A percentile compares a stretch with the other conserved stretches of the same genome.
phyloP scores from a whole-genome alignment of 2,888 invertebrate species.

The Tachystola acroxantha region DNA sequence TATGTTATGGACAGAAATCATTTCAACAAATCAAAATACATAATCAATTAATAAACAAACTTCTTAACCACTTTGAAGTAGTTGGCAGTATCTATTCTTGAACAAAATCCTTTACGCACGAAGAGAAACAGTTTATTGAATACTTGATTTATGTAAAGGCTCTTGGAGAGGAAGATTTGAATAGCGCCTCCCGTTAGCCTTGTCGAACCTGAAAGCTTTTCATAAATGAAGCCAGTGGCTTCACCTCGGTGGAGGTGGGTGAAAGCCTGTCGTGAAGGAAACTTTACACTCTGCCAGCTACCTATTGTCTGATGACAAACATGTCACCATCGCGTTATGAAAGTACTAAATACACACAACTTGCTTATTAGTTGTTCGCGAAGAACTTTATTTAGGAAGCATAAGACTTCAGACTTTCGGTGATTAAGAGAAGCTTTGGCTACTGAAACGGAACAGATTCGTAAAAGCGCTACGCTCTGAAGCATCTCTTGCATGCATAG shows the following conservation, averaged over 20 bases:
- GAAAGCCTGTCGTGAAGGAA: slow-evolving; percentile 50
- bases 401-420: too few relatives aligned
- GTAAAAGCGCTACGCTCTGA: too few relatives aligned
- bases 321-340: slow-evolving; percentile 5
- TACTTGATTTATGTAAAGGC: slow-evolving; percentile 62
- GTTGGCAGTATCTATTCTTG: too few relatives aligned
- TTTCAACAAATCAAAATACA: too few relatives aligned
- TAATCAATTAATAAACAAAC: too few relatives aligned
- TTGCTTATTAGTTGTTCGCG: not conserved
- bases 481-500: too few relatives aligned
- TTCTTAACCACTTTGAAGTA: too few relatives aligned
- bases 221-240: slow-evolving; percentile 51
- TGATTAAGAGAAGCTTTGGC: too few relatives aligned
- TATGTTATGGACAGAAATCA: too few relatives aligned
- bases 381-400: not conserved
- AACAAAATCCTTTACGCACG: slow-evolving; percentile 36
- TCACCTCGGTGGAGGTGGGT: slow-evolving; percentile 45
- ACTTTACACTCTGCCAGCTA: slow-evolving; percentile 19
- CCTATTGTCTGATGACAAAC: slow-evolving; percentile 15
- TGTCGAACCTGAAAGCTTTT: slow-evolving; percentile 70
- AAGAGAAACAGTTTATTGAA: slow-evolving; percentile 56
- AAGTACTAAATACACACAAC: not conserved
- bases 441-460: too few relatives aligned
- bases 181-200: slow-evolving; percentile 58
- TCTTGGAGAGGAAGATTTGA: slow-evolving; percentile 62